Base-by-base conservation (phyloP, 2,113 vertebrate species). In the Dendropsophus ebraccatus region DNA sequence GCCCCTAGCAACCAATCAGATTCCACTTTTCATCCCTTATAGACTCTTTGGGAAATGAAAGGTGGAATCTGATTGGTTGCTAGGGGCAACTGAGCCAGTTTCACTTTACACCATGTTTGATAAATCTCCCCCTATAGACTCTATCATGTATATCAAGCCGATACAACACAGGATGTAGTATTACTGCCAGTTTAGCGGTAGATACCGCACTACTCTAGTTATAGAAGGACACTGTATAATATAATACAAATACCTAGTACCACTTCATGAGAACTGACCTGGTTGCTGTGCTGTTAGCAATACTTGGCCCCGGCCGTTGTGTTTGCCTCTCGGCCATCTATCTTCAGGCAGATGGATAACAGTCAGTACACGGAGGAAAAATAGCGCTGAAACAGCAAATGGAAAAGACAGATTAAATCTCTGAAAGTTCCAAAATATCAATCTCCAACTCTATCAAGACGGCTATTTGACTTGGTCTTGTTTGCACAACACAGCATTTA, bases 341-440 rank as follows among this genome's bases (percentile, higher is more conserved):
- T 86, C 65, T 72, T 19, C 45, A 47, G 76, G 76, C 84, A 80
- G 84, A 86, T 86, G 84, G 84, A 86, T 80, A 86, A 69, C 84
- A 72, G 49, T 80, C 49, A 80, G 23, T 58, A 47, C 12, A 16
- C 76, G 60, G 62, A 69, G 82, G 37, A 80, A 60, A 80, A 80
- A 86, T 80, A 80, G 50, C 47, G 84, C 84, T 86, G 84, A 80
- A 81, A 80, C 76, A 80, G 84, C 30, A 25, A 86, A 86, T 73
- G 65, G 28, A 80, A 69, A 80, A 86, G 84, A 81, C 76, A 86
- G 84, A 86, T 80, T 86, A 80, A 86, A 80, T 80, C 84, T 86
- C 28, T 7, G 76, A 80, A 86, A 72, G 84, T 81, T 69, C 76
- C 76, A 60, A 86, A 81, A 81, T 80, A 86, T 72, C 85, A 81